Conservation (phyloP, 2,113 vertebrate genomes). For the Ochotona curzoniae region DNA sequence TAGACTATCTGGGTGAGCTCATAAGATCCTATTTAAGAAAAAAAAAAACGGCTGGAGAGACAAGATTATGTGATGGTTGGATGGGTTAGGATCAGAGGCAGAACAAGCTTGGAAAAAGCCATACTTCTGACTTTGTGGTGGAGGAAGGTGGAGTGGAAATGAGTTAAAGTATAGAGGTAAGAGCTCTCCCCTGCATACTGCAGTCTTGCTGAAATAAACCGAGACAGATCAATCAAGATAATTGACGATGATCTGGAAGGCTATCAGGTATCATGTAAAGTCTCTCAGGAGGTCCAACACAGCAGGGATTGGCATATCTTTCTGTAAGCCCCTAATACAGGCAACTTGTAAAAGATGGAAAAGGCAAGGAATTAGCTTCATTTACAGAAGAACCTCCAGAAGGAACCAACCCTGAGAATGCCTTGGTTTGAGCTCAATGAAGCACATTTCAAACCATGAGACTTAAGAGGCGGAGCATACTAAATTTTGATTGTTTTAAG, state of each 20-base stretch:
- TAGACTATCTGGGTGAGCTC: not conserved
- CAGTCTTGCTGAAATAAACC: no score
- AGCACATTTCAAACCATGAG: not conserved
- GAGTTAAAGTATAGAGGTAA: no score
- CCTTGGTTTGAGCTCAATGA: not conserved
- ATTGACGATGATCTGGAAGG: no score
- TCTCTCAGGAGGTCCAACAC: no score
- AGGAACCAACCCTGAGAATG: not conserved
- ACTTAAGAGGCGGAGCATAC: not conserved
- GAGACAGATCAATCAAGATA: no score
- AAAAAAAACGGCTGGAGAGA: not conserved
- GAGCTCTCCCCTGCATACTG: no score
- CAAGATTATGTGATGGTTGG: not conserved
- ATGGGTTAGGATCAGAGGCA: not conserved
- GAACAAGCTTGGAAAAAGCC: no score
- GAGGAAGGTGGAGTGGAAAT: no score
- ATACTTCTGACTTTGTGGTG: no score
- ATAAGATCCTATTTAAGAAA: not conserved
- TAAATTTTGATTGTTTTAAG: not conserved
- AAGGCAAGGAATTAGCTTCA: not conserved
- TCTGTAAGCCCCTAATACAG: not conserved
- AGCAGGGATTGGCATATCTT: no score
- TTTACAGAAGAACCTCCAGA: not conserved
- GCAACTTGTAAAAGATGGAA: not conserved
- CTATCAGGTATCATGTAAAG: no score